Evolutionary conservation across 2,113 vertebrate genomes (phyloP).

Genomic region (Apteryx mantelli): DNA sequence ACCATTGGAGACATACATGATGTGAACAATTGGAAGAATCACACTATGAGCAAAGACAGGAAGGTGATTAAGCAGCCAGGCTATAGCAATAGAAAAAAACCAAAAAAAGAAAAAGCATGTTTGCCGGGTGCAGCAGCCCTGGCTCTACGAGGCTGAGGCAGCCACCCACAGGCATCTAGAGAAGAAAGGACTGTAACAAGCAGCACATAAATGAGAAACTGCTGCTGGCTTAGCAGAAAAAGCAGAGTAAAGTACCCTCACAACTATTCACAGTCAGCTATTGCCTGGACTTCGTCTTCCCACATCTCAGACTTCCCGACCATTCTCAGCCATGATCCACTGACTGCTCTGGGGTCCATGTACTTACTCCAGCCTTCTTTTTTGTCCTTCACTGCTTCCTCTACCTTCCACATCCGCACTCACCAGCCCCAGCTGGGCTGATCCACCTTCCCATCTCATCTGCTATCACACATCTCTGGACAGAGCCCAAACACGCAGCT

Average conservation of each 20-base stretch:
- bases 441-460: not conserved
- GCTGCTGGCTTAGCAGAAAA: not conserved
- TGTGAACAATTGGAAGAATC: not conserved
- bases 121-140: not conserved
- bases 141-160: not conserved
- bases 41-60: fast-evolving
- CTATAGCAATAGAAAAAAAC: not conserved
- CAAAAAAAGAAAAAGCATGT: fast-evolving
- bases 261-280: not conserved
- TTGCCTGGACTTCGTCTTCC: not conserved
- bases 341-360: not conserved
- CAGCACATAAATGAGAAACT: not conserved
- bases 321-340: not conserved
- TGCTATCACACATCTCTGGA: not conserved
- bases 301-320: not conserved
- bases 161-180: not conserved
- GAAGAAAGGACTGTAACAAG: not conserved
- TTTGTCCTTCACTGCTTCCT: not conserved
- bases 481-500: not conserved
- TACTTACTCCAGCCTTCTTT: not conserved
- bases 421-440: not conserved
- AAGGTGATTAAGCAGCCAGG: not conserved
- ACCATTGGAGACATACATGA: not conserved
- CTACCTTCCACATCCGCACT: not conserved
- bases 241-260: not conserved